Percentiles rank a stretch among this genome's conserved stretches.
Conservation (phyloP, 2,113 vertebrate species). For the Sturnira hondurensis region DNA sequence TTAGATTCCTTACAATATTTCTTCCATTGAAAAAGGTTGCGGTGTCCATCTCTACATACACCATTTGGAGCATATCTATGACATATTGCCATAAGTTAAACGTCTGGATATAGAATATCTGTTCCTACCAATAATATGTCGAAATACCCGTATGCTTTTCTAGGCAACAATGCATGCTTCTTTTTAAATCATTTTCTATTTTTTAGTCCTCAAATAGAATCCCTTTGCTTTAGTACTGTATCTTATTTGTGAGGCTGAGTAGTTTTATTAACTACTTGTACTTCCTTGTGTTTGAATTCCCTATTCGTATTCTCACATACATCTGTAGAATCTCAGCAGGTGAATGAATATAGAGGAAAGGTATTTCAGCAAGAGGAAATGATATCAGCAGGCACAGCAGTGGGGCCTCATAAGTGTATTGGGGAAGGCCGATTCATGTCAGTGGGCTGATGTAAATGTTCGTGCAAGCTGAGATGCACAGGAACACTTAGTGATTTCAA, state of each 20-base stretch:
- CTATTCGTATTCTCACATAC: background rate
- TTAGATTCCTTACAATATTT: background rate
- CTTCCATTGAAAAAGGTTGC: background rate
- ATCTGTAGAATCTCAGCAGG: background rate
- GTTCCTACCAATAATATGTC: background rate
- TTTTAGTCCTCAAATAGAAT: background rate
- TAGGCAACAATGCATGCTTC: background rate
- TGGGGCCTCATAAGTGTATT: background rate
- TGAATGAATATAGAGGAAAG: background rate
- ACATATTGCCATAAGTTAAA: background rate
- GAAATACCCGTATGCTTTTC: background rate
- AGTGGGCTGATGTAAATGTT: background rate
- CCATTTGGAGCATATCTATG: background rate
- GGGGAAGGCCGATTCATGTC: background rate
- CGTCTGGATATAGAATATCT: background rate
- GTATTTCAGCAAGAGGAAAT: background rate
- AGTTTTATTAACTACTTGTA: background rate
- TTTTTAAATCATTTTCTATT: background rate
- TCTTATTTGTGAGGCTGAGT: background rate
- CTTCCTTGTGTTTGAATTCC: background rate
- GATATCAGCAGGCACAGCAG: background rate
- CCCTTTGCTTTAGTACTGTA: background rate
- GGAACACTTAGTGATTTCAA: background rate
- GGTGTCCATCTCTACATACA: background rate
- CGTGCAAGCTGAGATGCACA: background rate